Conservation (phyloP, 2,888 invertebrate species). For the Pristionchus fissidentatus region DNA sequence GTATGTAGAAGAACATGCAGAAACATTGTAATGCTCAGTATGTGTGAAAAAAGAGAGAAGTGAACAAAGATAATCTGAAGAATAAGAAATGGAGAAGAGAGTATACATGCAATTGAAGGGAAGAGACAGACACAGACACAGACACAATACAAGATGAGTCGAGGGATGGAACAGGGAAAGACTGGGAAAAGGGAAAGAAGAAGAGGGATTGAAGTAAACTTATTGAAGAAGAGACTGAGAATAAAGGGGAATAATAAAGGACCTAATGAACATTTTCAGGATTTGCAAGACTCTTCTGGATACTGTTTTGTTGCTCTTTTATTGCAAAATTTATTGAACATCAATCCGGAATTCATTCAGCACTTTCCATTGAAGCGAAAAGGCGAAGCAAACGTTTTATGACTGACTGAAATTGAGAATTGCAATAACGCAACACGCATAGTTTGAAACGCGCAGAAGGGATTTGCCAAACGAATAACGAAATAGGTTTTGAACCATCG, state of each 20-base stretch:
- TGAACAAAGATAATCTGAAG: conserved; percentile 7
- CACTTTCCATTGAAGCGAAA: no score
- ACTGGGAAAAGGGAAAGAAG: not conserved
- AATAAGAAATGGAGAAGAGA: conserved; percentile 21
- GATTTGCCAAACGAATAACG: no score
- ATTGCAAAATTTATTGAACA: not conserved
- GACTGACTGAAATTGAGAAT: no score
- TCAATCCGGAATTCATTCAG: not conserved
- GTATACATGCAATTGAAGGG: not conserved
- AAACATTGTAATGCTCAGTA: conserved; percentile 9
- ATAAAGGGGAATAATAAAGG: not conserved
- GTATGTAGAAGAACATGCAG: not conserved
- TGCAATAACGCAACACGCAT: no score
- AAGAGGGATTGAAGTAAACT: not conserved
- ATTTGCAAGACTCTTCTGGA: not conserved
- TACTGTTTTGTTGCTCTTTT: not conserved
- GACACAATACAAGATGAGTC: not conserved
- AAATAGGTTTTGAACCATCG: no score
- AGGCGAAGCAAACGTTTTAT: no score
- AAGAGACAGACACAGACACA: conserved; percentile 5
- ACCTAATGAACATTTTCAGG: not conserved
- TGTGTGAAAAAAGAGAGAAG: not conserved
- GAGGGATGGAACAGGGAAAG: conserved; percentile 3
- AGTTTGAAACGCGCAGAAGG: no score
- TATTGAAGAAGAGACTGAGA: not conserved